Evolutionary conservation across 1,140 invertebrate species (phyloP), one percentile per base, ranked within the genome.

Genomic region (Drosophila suzukii): DNA sequence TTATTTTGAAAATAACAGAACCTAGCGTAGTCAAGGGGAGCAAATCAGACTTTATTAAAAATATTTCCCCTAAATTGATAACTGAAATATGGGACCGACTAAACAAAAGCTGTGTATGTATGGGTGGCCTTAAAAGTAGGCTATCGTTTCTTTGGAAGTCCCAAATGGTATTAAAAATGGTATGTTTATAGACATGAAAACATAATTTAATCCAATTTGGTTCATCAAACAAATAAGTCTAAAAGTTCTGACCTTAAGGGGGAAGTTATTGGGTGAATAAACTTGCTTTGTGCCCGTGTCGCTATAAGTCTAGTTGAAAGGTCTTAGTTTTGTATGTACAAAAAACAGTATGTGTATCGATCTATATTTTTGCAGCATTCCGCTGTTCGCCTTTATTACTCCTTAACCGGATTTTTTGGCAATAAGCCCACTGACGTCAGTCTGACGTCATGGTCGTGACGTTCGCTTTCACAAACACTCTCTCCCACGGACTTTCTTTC

Each of bases 371-470:
- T 41, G 68, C 53, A 50, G 32, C 36, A 57, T 50, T 70, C 20
- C 63, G 6, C 17, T 36, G 46, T 36, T 43, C 60, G 46, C 59
- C 24, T 50, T 63, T 10, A 30, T 49, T 41, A 15, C 44, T 43
- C n/a, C 46, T 13, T 17, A 66, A 1, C 30, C 15, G 56, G n/a
- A 12, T 38, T 75, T 77, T 76, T 77, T 77, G 73, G 74, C 73
- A 70, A 56, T 54, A 43, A 50, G 84, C 58, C 59, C 50, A 15
- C 80, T 89, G 81, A 88, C 83, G 83, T 88, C 83, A 88, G 60
- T 43, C 58, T 88, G 79, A 83, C 76, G 80, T 89, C 84, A 88
- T 43, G 44, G 85, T 65, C 55, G 27, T 88, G 84, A 88, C 84
- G 84, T 88, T 36, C 54, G 47, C 39, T 41, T 12, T 30, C 27